Percentiles rank a stretch among this genome's conserved stretches.
Evolutionary conservation across 2,797 vertebrate genomes (phyloP).

Genomic region (Gallinago nigripennis): DNA sequence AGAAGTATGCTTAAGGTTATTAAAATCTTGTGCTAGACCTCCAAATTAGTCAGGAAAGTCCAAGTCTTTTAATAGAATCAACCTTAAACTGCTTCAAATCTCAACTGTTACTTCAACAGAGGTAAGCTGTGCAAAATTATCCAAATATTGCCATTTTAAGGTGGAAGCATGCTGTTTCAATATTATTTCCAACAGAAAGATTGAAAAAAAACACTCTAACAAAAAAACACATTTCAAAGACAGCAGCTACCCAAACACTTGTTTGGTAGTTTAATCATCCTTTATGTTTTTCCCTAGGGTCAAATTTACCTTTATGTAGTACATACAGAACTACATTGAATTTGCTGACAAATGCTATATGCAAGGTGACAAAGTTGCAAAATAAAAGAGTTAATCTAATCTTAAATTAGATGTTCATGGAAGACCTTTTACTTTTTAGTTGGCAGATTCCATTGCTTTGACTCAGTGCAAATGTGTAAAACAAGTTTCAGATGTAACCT

Average conservation of each 20-base stretch:
- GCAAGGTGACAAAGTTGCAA: constrained; percentile 11
- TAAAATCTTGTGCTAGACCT: neutral
- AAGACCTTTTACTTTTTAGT: constrained; percentile 1
- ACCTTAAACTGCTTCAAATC: neutral
- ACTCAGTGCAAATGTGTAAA: constrained; percentile 8
- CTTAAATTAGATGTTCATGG: neutral
- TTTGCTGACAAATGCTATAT: constrained; percentile 29
- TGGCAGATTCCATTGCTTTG: constrained; percentile 20
- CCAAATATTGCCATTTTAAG: neutral
- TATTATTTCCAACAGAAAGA: neutral
- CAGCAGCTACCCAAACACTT: neutral
- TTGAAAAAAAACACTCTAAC: neutral
- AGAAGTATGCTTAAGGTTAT: neutral
- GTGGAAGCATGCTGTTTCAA: neutral
- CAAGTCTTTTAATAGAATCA: neutral
- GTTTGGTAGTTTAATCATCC: constrained; percentile 42
- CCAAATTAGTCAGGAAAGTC: neutral
- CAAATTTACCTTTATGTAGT: constrained; percentile 21
- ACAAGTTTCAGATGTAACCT: constrained; percentile 18
- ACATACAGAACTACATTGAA: neutral
- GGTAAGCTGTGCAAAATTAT: neutral
- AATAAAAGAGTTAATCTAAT: neutral
- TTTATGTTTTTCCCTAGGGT: constrained; percentile 12
- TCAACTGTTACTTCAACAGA: neutral
- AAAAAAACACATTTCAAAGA: constrained; percentile 31